A percentile compares a stretch with the other conserved stretches of the same genome.
phyloP scores from a whole-genome alignment of 2,797 vertebrate genomes.

The Paramormyrops hopkinsi region DNA sequence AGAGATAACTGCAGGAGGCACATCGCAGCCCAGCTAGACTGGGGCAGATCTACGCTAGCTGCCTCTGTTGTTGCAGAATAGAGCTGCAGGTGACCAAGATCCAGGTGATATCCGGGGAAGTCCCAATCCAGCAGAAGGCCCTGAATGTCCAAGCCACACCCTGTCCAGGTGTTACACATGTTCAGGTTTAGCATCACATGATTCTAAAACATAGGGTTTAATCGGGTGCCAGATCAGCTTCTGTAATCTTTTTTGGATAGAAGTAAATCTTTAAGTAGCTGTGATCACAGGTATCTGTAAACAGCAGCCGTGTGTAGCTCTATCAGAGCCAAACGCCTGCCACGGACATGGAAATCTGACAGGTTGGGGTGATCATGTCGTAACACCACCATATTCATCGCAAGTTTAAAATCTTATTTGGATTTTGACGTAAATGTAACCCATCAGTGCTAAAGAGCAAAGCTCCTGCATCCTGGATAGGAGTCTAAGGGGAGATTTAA shows the following conservation, averaged over 20 bases:
- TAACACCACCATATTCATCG: slow-evolving; percentile 15
- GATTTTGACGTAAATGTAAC: slow-evolving; percentile 24
- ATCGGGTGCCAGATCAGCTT: slow-evolving; percentile 34
- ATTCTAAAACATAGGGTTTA: slow-evolving; percentile 20
- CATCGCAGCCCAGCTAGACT: background rate
- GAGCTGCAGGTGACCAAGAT: background rate
- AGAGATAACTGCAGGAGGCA: slow-evolving; percentile 30
- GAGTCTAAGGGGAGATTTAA: slow-evolving; percentile 12
- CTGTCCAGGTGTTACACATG: background rate
- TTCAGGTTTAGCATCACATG: background rate
- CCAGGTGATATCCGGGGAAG: background rate
- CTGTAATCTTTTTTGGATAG: slow-evolving; percentile 33
- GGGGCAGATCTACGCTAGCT: background rate
- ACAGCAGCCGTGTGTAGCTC: slow-evolving; percentile 12
- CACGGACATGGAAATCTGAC: slow-evolving; percentile 32
- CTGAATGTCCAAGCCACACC: background rate
- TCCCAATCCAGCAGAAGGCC: background rate
- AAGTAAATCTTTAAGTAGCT: background rate
- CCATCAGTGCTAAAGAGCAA: slow-evolving; percentile 15
- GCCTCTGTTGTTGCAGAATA: background rate
- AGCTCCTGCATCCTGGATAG: background rate
- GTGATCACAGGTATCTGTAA: background rate
- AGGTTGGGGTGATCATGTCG: slow-evolving; percentile 33
- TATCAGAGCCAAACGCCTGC: slow-evolving; percentile 13
- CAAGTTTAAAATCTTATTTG: slow-evolving; percentile 21